These are phyloP conservation scores for Plutella xylostella DNA, from an alignment of 2,888 invertebrate genomes.

Conservation along the genomic window DNA sequence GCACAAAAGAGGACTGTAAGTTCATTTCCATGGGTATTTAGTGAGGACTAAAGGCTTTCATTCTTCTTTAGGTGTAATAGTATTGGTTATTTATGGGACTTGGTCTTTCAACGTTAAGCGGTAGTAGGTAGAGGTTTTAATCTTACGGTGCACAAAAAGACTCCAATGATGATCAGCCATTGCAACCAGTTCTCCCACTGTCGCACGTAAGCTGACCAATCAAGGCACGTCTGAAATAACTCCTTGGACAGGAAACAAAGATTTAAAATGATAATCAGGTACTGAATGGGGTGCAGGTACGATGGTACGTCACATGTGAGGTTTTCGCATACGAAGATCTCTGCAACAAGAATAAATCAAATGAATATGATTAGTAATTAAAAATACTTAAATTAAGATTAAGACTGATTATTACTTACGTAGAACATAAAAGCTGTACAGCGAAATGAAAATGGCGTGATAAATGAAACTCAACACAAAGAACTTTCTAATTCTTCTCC, in stretches of 20 bases:
- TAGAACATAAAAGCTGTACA: conserved; percentile 80
- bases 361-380: not conserved
- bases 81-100: too few species aligned
- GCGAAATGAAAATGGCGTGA: conserved; percentile 79
- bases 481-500: conserved; percentile 85
- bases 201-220: conserved; percentile 76
- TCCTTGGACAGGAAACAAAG: conserved; percentile 77
- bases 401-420: conserved; percentile 55
- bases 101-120: too few species aligned
- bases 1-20: too few species aligned
- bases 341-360: too few species aligned
- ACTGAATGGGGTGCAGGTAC: conserved; percentile 62
- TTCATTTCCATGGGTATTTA: too few species aligned
- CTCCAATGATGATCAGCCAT: conserved; percentile 79
- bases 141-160: conserved; percentile 75
- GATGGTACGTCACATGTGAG: conserved; percentile 46
- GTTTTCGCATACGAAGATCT: conserved; percentile 63
- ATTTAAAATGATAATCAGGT: conserved; percentile 74
- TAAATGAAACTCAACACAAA: conserved; percentile 83
- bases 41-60: too few species aligned
- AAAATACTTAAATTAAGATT: not conserved
- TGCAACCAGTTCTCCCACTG: conserved; percentile 91
- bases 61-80: too few species aligned
- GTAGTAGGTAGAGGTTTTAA: too few species aligned
- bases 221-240: conserved; percentile 81